Base-by-base conservation (phyloP, 1,140 invertebrate species). In the Pseudomyrmex gracilis region DNA sequence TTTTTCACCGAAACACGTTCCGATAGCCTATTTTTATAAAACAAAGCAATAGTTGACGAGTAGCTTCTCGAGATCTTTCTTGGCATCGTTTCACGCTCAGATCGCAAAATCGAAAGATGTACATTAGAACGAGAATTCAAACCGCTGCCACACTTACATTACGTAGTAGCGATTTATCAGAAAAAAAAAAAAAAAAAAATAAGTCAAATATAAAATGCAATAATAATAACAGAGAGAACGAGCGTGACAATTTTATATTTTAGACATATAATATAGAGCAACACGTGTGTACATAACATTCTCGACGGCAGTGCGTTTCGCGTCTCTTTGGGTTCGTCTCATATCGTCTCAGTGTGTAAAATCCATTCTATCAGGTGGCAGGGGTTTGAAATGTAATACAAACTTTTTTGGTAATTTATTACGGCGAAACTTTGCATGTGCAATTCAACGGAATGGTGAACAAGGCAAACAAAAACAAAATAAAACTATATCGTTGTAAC, bases 21-120 rank as follows among this genome's bases (percentile, higher is more conserved):
- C 49, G 17, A 80, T 80, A 80, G 76, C 76, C 76, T 80, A 80
- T 80, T 80, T 78, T 80, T 80, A 80, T 80, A 80, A 34, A 80
- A 80, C 43, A 8, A 8, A 71, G 66, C 76, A 80, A 80, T 80
- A 80, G 76, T 71, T 70, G 34, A 71, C 53, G 76, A 53, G 55
- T 80, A 80, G 76, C 66, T 60, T 58, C 55, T 70, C 43, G 66
- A 55, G 53, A 80, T 20, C 34, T 67, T 51, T 15, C 63, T 15
- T 70, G 55, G 66, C 66, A 80, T 71, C 76, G 63, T 57, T 68
- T 77, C 74, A n/a, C n/a, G 7, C 5, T n/a, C 53, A 49, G 17
- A 80, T 71, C 22, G 15, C 47, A 34, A 34, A 34, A 70, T 78
- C 51, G 43, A 58, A 78, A n/a, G 34, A 49, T 57, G 0, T 22